Evolutionary conservation across 2,797 vertebrate species (phyloP), one percentile per base, ranked within the genome.

Genomic region (Pantherophis alleghaniensis): DNA sequence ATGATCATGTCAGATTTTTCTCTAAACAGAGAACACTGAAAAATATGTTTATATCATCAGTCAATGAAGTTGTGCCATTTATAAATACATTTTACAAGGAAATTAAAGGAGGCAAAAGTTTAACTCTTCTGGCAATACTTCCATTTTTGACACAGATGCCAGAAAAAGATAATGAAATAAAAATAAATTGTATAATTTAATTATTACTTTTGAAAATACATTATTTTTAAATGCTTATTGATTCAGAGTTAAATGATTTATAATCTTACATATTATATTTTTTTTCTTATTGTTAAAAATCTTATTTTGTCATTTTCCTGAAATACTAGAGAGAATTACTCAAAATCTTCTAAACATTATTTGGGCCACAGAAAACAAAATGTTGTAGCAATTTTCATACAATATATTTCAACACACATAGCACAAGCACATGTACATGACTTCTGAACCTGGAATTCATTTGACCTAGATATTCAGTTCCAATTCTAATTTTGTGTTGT

Each of bases 151-250:
- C 59, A 90, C 61, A 28, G 32, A 83, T 7, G 3, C 57, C 2
- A 7, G 57, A 26, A 28, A 66, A 5, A 0, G 59, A 10, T 47
- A 91, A 60, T 24, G 10, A 93, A 61, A 92, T 9, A 91, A 94
- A 56, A 94, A 89, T 93, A 89, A 94, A 91, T 86, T 0, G 0
- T 91, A 6, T 60, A 94, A 94, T 91, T 94, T 93, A 94, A 89
- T n/a, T 94, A 94, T 92, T 92, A 91, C 20, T 92, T 94, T 90
- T 92, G 91, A 93, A 37, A 95, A 94, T 91, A 92, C 86, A 95
- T 86, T 90, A 42, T 63, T 69, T 89, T 37, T 56, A 22, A 93
- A 90, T 69, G 90, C 12, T 90, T 95, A 61, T 89, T 92, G 87
- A 95, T 96, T 53, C 37, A 83, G 16, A 93, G 88, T 83, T 93